phyloP scores from a whole-genome alignment of 2,888 invertebrate species.

The Myathropa florea region DNA sequence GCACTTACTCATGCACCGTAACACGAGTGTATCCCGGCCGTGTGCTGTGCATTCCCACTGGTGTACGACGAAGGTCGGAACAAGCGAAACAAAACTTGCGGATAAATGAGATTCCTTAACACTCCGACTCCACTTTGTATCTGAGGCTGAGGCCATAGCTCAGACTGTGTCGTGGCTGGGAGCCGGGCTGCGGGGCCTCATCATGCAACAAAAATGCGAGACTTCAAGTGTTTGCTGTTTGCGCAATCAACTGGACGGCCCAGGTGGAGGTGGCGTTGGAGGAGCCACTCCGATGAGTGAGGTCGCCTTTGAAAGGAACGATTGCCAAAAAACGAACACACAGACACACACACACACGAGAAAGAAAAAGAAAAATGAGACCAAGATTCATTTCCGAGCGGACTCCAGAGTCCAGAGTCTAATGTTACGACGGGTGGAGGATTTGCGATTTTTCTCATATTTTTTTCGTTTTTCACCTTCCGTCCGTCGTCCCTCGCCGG shows the following conservation, averaged over 20 bases:
- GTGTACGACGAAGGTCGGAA: slow-evolving; percentile 20
- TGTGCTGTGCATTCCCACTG: slow-evolving; percentile 14
- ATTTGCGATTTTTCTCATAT: neutral
- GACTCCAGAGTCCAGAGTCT: slow-evolving; percentile 39
- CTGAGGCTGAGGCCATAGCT: neutral
- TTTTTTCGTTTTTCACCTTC: neutral
- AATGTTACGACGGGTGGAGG: slow-evolving; percentile 43
- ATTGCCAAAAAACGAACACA: slow-evolving; percentile 45
- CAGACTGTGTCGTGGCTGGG: neutral
- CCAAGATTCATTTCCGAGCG: slow-evolving; percentile 35
- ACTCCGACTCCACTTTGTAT: slow-evolving; percentile 44
- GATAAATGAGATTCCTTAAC: slow-evolving; percentile 66
- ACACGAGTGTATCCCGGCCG: slow-evolving; percentile 49
- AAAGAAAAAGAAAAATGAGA: neutral
- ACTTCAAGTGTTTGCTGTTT: slow-evolving; percentile 44
- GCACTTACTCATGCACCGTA: slow-evolving; percentile 68
- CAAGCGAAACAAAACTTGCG: slow-evolving; percentile 29
- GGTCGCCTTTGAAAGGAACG: slow-evolving; percentile 26
- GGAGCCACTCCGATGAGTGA: slow-evolving; percentile 13
- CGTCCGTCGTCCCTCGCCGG: neutral
- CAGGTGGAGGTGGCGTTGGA: neutral
- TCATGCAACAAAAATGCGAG: slow-evolving; percentile 62
- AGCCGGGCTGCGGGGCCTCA: slow-evolving; percentile 29
- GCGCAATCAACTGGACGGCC: neutral
- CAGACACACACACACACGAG: neutral